A percentile compares a stretch with the other conserved stretches of the same genome.
phyloP scores from a whole-genome alignment of 2,797 vertebrate genomes.

The Oryzias dopingdopingensis region DNA sequence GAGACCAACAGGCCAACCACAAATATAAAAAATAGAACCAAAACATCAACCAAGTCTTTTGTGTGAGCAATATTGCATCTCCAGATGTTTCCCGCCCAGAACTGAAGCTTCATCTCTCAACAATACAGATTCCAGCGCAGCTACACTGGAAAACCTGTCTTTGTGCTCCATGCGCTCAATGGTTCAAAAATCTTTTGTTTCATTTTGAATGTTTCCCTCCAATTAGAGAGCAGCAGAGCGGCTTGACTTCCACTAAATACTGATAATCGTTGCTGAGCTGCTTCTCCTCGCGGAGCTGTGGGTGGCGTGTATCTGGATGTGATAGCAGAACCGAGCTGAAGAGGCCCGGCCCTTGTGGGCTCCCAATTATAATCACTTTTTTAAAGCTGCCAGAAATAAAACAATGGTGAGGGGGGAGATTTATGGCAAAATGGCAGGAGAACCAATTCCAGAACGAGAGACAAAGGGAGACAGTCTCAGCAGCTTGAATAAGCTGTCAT shows the following conservation, averaged over 20 bases:
- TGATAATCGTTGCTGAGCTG: conserved; percentile 43
- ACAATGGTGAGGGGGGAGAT: no score
- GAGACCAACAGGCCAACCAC: conserved; percentile 9
- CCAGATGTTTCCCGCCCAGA: conserved; percentile 22
- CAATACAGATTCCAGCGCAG: conserved; percentile 38
- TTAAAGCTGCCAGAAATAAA: conserved; percentile 50
- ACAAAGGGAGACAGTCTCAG: conserved; percentile 49
- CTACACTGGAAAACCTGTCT: conserved; percentile 54
- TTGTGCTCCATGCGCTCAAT: conserved; percentile 52
- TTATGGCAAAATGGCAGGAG: conserved; percentile 34
- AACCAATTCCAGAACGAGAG: conserved; percentile 29
- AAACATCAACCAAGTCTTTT: conserved; percentile 10
- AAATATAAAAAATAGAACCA: conserved; percentile 14
- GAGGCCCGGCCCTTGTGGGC: conserved; percentile 60
- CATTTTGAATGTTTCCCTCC: conserved; percentile 47
- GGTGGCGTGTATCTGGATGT: conserved; percentile 43
- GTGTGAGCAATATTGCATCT: conserved; percentile 7
- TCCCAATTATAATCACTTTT: conserved; percentile 57
- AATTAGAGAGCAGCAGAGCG: conserved; percentile 47
- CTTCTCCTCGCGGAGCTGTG: conserved; percentile 42
- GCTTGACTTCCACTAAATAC: conserved; percentile 53
- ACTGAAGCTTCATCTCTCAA: no score
- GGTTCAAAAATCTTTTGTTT: conserved; percentile 47
- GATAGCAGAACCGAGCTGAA: conserved; percentile 33
- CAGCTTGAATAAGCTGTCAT: conserved; percentile 65